Conservation (phyloP, 1,140 invertebrate species). For the Aphaenogaster rudis region DNA sequence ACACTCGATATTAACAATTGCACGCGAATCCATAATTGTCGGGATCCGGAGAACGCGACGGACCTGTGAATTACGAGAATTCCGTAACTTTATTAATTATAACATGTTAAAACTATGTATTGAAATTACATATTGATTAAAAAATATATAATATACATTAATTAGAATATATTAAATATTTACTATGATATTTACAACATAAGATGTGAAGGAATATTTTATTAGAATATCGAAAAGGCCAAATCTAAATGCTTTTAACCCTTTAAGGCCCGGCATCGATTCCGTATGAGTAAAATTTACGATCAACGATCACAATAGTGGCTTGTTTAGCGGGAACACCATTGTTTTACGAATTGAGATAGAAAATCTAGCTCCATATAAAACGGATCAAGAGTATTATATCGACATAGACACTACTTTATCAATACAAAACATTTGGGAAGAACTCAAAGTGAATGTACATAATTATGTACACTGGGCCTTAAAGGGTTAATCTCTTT, state of each 20-base stretch:
- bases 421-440: too few species aligned
- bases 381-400: too few species aligned
- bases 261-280: too few species aligned
- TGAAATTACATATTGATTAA: background rate
- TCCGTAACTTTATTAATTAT: background rate
- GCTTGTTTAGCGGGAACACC: too few species aligned
- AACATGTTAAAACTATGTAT: background rate
- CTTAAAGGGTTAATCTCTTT: background rate
- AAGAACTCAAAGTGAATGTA: too few species aligned
- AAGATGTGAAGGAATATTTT: background rate
- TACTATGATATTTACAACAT: background rate
- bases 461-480: too few species aligned
- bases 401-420: too few species aligned
- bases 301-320: too few species aligned
- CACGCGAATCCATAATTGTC: conserved; percentile 1
- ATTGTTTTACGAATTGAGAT: too few species aligned
- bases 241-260: background rate
- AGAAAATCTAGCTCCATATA: too few species aligned
- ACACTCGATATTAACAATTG: conserved; percentile 33
- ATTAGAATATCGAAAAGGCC: background rate
- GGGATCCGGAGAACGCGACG: background rate
- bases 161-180: conserved; percentile 4
- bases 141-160: background rate
- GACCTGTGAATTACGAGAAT: conserved; percentile 1
- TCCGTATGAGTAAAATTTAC: too few species aligned